A percentile compares a stretch with the other conserved stretches of the same genome.
These are phyloP conservation scores for Ursus arctos DNA, from an alignment of 2,113 vertebrate species.

Conservation along the genomic window DNA sequence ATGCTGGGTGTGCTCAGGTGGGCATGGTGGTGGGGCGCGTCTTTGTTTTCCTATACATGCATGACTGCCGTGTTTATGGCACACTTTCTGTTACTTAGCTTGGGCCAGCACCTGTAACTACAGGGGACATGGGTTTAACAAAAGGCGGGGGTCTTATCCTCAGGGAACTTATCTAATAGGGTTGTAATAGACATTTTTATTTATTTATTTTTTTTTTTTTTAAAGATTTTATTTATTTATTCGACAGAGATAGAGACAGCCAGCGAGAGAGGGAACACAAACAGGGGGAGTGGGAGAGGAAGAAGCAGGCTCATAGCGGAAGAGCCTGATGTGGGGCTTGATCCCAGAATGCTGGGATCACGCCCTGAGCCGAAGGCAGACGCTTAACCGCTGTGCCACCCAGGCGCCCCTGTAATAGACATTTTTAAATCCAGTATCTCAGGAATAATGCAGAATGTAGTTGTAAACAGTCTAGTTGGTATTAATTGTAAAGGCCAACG, in stretches of 20 bases:
- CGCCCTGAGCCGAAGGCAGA: no score
- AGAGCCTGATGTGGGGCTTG: no score
- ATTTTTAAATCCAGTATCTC: background rate
- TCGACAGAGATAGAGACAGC: no score
- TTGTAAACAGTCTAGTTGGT: background rate
- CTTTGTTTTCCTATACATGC: background rate
- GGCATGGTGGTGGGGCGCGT: rapidly evolving
- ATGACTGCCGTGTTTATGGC: rapidly evolving
- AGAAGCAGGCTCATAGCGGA: no score
- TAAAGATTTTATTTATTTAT: no score
- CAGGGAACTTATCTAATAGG: background rate
- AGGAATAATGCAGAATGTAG: background rate
- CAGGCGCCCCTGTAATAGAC: background rate
- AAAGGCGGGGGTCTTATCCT: background rate
- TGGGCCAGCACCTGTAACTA: background rate
- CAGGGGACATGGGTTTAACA: background rate
- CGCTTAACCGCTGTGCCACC: no score
- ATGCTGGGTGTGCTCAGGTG: rapidly evolving
- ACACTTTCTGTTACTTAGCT: background rate
- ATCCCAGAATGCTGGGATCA: no score
- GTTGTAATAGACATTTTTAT: background rate
- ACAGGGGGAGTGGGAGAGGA: no score
- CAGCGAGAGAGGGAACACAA: no score
- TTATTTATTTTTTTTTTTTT: no score
- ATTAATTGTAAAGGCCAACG: background rate